These are phyloP conservation scores for Sebastes jordani DNA, from an alignment of 2,797 vertebrate genomes.

Conservation along the genomic window DNA sequence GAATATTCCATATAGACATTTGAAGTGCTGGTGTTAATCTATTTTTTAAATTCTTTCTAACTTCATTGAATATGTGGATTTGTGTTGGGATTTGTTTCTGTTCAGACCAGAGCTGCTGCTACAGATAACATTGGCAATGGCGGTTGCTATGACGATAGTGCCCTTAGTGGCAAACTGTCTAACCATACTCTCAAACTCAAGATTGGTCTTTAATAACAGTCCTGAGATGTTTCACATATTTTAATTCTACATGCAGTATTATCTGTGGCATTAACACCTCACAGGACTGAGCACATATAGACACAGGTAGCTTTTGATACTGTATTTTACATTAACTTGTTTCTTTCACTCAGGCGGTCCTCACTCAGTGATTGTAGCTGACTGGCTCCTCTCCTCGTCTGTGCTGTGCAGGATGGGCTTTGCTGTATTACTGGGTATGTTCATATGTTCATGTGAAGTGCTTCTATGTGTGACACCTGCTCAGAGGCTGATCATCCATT, in stretches of 20 bases:
- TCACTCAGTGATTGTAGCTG: slow-evolving; percentile 87
- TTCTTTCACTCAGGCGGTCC: slow-evolving; percentile 88
- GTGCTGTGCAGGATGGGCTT: slow-evolving; percentile 91
- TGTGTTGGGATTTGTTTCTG: slow-evolving; percentile 11
- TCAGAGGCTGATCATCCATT: not conserved
- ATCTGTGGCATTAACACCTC: not conserved
- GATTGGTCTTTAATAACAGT: not conserved
- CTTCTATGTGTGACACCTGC: not conserved
- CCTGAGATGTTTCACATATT: not conserved
- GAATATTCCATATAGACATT: not conserved
- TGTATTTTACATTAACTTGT: not conserved
- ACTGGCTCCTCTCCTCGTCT: slow-evolving; percentile 89
- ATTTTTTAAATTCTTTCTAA: not conserved
- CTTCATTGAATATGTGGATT: not conserved
- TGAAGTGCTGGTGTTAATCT: not conserved
- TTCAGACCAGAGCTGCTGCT: slow-evolving; percentile 7
- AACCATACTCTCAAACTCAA: slow-evolving; percentile 21
- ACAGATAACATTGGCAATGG: slow-evolving; percentile 13
- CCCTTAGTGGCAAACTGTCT: slow-evolving; percentile 1
- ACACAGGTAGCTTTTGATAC: not conserved
- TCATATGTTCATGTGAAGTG: slow-evolving; percentile 69
- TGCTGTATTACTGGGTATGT: slow-evolving; percentile 89
- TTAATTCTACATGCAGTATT: not conserved
- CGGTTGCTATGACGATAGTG: slow-evolving; percentile 41
- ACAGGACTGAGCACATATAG: not conserved